Base-by-base conservation (phyloP, 1,140 invertebrate species). In the Chlorops oryzae region DNA sequence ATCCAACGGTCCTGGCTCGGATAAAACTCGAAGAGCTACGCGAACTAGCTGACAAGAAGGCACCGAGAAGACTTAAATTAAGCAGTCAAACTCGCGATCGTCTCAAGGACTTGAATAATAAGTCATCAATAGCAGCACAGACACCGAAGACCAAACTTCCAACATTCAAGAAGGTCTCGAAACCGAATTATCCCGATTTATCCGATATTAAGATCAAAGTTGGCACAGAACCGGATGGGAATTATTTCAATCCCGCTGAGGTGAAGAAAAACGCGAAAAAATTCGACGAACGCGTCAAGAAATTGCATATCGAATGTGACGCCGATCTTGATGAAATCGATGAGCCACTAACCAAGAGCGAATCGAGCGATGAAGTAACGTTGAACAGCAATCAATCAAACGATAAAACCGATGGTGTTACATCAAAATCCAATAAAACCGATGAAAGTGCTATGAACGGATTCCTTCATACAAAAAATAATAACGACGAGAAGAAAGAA, bases 261-360 rank as follows among this genome's bases (percentile, higher is more conserved):
- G 69, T 72, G 2, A 60, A 59, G 27, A 63, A 63, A 25, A 72
- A 72, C 48, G 70, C 69, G 7, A 68, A 68, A 47, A 69, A 65
- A 35, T 72, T 72, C 18, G 70, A 72, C 45, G 67, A 65, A 20
- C 49, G 70, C 12, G 64, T 72, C 0, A 72, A 70, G 44, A 69
- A 65, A 32, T 40, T 71, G 7, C 58, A 68, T 18, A 67, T 72
- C n/a, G 61, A 59, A 21, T 72, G 63, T 5, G 67, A 72, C 38
- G 70, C 70, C 48, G 70, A 72, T 48, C 41, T 70, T 2, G 70
- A 72, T 18, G 69, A 72, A 4, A 66, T 72, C 10, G 66, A 65
- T 42, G 65, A 65, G 6, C 59, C 62, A 2, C 37, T 67, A 40
- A 69, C 64, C 2, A 69, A 65, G 28, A 67, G 62, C 28, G 65